Percentiles rank a stretch among this genome's conserved stretches.
Evolutionary conservation across 2,888 invertebrate genomes (phyloP).

Genomic region (Oscheius onirici): DNA sequence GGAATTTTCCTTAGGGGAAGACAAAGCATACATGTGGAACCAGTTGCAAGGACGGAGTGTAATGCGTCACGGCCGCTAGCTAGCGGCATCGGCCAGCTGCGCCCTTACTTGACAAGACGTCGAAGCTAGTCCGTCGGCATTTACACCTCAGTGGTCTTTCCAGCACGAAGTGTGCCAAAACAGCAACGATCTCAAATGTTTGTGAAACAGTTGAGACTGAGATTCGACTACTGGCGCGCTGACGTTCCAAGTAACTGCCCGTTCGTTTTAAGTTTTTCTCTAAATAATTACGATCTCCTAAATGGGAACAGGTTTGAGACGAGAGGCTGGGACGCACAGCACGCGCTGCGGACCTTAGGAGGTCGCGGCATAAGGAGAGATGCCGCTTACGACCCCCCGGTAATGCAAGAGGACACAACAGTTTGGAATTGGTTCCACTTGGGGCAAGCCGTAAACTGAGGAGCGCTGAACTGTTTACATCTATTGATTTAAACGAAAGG

Average conservation of each 20-base stretch:
- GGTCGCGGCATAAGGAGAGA: slow-evolving; percentile 22
- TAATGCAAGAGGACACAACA: neutral
- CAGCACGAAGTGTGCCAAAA: neutral
- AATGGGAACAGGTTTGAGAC: slow-evolving; percentile 13
- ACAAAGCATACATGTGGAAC: slow-evolving; percentile 25
- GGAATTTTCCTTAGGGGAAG: slow-evolving; percentile 13
- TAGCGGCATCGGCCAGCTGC: slow-evolving; percentile 20
- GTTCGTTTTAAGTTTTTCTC: neutral
- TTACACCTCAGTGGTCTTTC: neutral
- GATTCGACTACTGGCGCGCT: too few relatives aligned
- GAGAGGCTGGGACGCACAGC: slow-evolving; percentile 6
- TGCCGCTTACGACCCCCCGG: slow-evolving; percentile 4
- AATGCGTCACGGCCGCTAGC: slow-evolving; percentile 26
- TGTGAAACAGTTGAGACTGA: too few relatives aligned
- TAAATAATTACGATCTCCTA: slow-evolving; percentile 14
- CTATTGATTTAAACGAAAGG: slow-evolving; percentile 19
- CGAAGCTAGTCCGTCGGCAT: too few relatives aligned
- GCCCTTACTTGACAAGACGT: slow-evolving; percentile 14
- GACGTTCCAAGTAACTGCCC: neutral
- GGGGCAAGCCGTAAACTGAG: neutral
- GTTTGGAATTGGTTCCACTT: neutral
- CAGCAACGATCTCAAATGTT: neutral
- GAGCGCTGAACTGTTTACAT: slow-evolving; percentile 12
- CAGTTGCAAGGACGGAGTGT: slow-evolving; percentile 29
- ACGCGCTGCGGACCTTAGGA: slow-evolving; percentile 25